Evolutionary conservation across 2,113 vertebrate species (phyloP), one percentile per base, ranked within the genome.

Genomic region (Corvus moneduloides): DNA sequence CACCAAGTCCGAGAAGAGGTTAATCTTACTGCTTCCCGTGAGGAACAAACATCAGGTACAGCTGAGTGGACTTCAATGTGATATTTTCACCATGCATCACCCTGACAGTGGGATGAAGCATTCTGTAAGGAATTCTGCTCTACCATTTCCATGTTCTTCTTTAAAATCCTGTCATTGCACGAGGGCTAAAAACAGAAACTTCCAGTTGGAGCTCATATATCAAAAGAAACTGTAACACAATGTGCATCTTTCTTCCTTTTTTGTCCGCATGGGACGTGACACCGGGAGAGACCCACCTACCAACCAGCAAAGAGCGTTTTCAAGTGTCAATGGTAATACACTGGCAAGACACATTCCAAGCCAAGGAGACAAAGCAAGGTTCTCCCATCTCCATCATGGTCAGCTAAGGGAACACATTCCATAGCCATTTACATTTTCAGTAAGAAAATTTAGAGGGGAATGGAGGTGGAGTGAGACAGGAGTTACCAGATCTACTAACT

Each of bases 91-190:
- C 78, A 49, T 12, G 37, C 78, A 63, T 72, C 68, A 69, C 30
- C 46, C 55, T 51, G 83, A 94, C 93, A 97, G 69, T 66, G 91
- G 63, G 83, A 92, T 55, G 72, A 52, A 92, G 72, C n/a, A 14
- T 92, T 95, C 88, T 87, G 59, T 89, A 69, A 95, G 76, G 56
- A 91, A 91, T 95, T 94, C 90, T 97, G 83, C 76, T 79, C 69
- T 90, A 66, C 27, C 77, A 79, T 85, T 90, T 89, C 64, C 82
- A 91, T 28, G 9, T 64, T 93, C 94, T 87, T 95, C 84, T 92
- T 91, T 64, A 95, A 97, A 97, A 97, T 18, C 68, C 52, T 56
- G 28, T 67, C 67, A 76, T 7, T 85, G 46, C 13, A 23, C 12
- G 59, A 88, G 87, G 46, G 37, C 33, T 16, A 43, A 94, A 97